Conservation (phyloP, 2,888 invertebrate species). For the Rhingia rostrata region DNA sequence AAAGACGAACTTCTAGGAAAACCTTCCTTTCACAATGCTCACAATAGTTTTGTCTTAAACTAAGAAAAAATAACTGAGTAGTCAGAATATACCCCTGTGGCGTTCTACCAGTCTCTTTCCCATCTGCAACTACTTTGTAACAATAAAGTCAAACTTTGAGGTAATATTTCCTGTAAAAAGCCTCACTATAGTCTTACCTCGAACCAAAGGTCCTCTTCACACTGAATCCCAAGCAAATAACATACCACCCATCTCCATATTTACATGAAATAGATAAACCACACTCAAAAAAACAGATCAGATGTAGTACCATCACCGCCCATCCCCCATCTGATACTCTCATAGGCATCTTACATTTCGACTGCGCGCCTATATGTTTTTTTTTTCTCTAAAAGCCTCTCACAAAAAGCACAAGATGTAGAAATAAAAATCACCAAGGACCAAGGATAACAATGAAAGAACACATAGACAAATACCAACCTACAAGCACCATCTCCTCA, state of each 20-base stretch:
- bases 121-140: too few species aligned
- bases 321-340: constrained; percentile 1
- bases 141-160: too few species aligned
- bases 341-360: constrained; percentile 59
- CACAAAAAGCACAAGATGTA: constrained; percentile 62
- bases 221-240: constrained; percentile 6
- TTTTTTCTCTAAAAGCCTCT: not conserved
- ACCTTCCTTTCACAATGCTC: too few species aligned
- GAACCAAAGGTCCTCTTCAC: not conserved
- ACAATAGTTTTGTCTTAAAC: too few species aligned
- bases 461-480: constrained; percentile 37
- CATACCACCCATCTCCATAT: constrained; percentile 44
- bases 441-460: constrained; percentile 52
- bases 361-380: constrained; percentile 51
- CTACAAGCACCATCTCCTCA: constrained; percentile 22
- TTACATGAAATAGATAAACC: constrained; percentile 65
- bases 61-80: too few species aligned
- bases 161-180: not conserved
- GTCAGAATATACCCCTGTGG: too few species aligned
- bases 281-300: constrained; percentile 65
- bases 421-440: constrained; percentile 53
- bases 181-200: not conserved
- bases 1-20: too few species aligned
- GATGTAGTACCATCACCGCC: constrained; percentile 4
- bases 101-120: too few species aligned